Evolutionary conservation across 2,888 invertebrate species (phyloP), one percentile per base, ranked within the genome.

Genomic region (Cremastobaeus sp.): DNA sequence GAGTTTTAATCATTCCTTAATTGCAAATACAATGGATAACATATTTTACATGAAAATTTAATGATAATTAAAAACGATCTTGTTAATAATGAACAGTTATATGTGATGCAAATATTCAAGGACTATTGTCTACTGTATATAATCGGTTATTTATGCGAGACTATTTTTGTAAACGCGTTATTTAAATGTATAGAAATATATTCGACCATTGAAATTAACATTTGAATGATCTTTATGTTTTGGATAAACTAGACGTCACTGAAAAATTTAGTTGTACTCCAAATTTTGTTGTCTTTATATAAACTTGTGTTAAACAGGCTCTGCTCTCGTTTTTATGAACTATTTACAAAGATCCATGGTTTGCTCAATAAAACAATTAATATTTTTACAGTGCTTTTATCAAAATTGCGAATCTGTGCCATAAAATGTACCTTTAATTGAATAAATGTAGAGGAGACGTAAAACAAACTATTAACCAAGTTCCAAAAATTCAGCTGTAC

Each of bases 331-430:
- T 41, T 48, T 11, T 30, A 37, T 9, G n/a, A 11, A 18, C 2
- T n/a, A 18, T 35, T 35, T 52, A 45, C n/a, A 45, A 25, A 11
- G 6, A 47, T 35, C n/a, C 17, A 54, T 18, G 34, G 34, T 43
- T 68, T 68, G 66, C 66, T 68, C 66, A 68, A 68, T 35, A 32
- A 35, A 45, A 47, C 28, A 43, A 12, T 21, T 12, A 14, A 48
- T 14, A 12, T 32, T 62, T 9, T 37, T 52, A 45, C 28, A 62
- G 62, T 57, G 70, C 50, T 52, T 71, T 52, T 62, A 11, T 71
- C 70, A 39, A 71, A 71, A 71, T 71, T 71, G 15, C 57, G 30
- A 9, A 57, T 64, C 20, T 9, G 70, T 71, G 70, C 70, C 70
- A 71, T 71, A 71, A 35, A 41, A 28, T 34, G 35, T n/a, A 15